phyloP scores from a whole-genome alignment of 2,113 vertebrate genomes.

The Saccopteryx leptura region DNA sequence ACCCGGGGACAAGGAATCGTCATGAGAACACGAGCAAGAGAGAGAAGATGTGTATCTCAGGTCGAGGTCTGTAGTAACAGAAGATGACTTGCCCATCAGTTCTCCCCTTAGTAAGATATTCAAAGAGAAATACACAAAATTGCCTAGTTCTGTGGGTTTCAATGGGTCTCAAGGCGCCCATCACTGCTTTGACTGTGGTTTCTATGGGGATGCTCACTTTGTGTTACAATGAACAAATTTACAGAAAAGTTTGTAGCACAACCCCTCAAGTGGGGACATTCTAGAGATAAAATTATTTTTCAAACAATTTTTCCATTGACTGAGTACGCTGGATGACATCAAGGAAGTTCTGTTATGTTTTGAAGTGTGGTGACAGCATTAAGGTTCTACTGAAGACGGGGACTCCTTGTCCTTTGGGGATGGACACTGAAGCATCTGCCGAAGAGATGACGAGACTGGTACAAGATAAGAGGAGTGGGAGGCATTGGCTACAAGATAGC shows the following conservation, averaged over 20 bases:
- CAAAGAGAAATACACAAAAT: neutral
- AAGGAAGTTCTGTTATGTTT: neutral
- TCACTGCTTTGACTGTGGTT: neutral
- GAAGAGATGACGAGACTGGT: neutral
- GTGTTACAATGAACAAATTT: neutral
- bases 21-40: neutral
- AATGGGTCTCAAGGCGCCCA: neutral
- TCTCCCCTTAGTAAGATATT: neutral
- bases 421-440: neutral
- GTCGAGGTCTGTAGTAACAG: neutral
- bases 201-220: neutral
- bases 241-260: neutral
- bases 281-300: conserved; percentile 9
- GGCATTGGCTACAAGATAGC: neutral
- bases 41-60: neutral
- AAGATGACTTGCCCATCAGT: neutral
- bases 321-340: neutral
- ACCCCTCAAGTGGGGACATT: neutral
- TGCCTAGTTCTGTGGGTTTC: neutral
- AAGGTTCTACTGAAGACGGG: neutral
- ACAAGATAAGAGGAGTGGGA: neutral
- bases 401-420: neutral
- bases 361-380: neutral
- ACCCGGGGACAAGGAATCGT: neutral
- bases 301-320: neutral